Evolutionary conservation across 2,888 invertebrate genomes (phyloP).

Genomic region (Leptinotarsa tumamoca): DNA sequence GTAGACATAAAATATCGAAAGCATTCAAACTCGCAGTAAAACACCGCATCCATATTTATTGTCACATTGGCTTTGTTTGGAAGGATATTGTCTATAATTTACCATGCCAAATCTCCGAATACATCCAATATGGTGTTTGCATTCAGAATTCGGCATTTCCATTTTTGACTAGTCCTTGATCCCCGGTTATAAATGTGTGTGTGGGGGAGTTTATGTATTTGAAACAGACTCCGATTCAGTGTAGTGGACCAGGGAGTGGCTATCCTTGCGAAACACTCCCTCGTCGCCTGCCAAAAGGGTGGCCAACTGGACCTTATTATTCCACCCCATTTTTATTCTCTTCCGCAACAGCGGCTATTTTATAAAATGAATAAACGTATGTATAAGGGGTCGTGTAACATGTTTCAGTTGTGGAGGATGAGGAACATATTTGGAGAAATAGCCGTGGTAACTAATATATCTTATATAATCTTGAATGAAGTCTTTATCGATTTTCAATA

Average conservation of each 20-base stretch:
- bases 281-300: constrained; percentile 37
- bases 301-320: constrained; percentile 47
- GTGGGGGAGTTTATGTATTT: constrained; percentile 58
- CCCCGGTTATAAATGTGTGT: constrained; percentile 64
- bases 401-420: constrained; percentile 1
- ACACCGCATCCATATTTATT: constrained; percentile 53
- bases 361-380: constrained; percentile 14
- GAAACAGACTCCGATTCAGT: constrained; percentile 39
- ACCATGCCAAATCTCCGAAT: constrained; percentile 60
- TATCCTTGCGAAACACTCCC: constrained; percentile 43
- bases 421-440: not conserved
- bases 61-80: constrained; percentile 53
- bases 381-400: not conserved
- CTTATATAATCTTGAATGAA: too few relatives aligned
- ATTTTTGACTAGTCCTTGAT: constrained; percentile 65
- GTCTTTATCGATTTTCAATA: too few relatives aligned
- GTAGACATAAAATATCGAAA: constrained; percentile 35
- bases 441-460: not conserved
- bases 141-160: constrained; percentile 59
- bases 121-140: constrained; percentile 61
- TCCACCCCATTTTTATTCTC: constrained; percentile 43
- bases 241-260: constrained; percentile 50
- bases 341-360: constrained; percentile 17
- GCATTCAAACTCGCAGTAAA: constrained; percentile 42
- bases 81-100: constrained; percentile 60